phyloP scores from a whole-genome alignment of 2,113 vertebrate genomes.

The Lepus americanus region DNA sequence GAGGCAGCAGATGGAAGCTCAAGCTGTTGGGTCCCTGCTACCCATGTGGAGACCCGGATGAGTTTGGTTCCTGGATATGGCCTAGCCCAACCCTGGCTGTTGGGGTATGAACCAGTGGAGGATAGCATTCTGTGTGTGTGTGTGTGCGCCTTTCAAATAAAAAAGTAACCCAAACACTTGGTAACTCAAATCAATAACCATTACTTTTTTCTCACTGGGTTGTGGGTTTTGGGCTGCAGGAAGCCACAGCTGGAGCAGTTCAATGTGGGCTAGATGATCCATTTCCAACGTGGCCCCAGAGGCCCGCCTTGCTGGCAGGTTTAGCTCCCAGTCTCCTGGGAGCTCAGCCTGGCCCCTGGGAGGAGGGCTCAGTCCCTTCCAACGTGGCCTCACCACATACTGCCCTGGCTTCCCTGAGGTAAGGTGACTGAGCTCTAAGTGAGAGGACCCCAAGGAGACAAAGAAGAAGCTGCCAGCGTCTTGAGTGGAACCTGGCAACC shows the following conservation, averaged over 20 bases:
- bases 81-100: no score
- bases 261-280: neutral
- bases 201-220: neutral
- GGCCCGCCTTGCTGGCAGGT: neutral
- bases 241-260: neutral
- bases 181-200: neutral
- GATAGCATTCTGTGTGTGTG: no score
- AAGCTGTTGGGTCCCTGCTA: no score
- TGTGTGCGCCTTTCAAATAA: neutral
- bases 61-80: no score
- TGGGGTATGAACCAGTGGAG: no score
- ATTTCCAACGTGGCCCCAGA: neutral
- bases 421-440: neutral
- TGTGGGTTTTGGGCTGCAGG: neutral
- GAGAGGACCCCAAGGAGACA: neutral
- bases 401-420: neutral
- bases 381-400: neutral
- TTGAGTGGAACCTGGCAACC: neutral
- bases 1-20: no score
- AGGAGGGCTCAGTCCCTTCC: neutral
- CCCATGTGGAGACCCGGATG: no score
- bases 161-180: neutral
- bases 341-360: neutral
- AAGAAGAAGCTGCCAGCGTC: conserved; percentile 7
- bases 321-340: neutral